Evolutionary conservation across 1,140 invertebrate species (phyloP), one percentile per base, ranked within the genome.

Genomic region (Melitaea cinxia): DNA sequence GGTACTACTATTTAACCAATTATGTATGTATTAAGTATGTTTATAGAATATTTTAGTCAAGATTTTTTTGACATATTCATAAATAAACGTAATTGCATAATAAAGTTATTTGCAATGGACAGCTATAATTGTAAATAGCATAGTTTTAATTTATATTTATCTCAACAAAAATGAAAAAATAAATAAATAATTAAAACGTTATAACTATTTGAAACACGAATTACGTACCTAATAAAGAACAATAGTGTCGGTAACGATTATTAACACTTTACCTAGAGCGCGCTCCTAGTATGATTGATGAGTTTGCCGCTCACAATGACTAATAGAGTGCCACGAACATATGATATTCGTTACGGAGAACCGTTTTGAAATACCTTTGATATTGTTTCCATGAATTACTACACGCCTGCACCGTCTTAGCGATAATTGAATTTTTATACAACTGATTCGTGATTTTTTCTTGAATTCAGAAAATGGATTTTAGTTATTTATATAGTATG

Each of bases 321-420:
- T 88, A 88, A 88, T 88, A 82, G 83, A 80, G 83, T 84, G 80
- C 78, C 74, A 82, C 65, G 58, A 78, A 75, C 82, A 83, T 83
- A 80, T 82, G 85, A 81, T 80, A 80, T 78, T 82, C 72, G 72
- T 82, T 82, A 74, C 73, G 76, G 71, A 69, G 64, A 77, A 71
- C 68, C 66, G 69, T 75, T 68, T 62, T 72, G 67, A 71, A 76
- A 73, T 52, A 75, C 65, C 73, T 75, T 33, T 67, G 30, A 67
- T 73, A 70, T 73, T 73, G 71, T 70, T 70, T 70, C 57, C 53
- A 59, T 57, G 66, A 63, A 68, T 52, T 57, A 47, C 42, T 47
- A 49, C 19, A 49, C 42, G 53, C 28, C 30, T 61, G 35, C 49
- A 50, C 26, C 42, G 52, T 61, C 53, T 61, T 61, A 61, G 30